Conservation (phyloP, 1,140 invertebrate genomes). For the Camponotus floridanus region DNA sequence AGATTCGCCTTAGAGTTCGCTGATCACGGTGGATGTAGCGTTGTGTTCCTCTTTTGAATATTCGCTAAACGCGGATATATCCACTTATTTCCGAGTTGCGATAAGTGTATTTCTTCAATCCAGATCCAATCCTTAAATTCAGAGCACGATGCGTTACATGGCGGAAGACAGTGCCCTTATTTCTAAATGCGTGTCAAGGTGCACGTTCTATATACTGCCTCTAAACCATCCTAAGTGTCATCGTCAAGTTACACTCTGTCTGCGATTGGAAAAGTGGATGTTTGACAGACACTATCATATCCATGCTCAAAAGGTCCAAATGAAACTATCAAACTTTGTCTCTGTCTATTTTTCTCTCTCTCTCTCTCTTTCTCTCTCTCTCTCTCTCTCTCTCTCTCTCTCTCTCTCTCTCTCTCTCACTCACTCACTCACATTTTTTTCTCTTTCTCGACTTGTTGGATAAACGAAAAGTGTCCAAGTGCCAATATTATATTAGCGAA, state of each 20-base stretch:
- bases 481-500: constrained; percentile 81
- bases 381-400: constrained; percentile 26
- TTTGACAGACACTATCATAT: constrained; percentile 23
- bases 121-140: not conserved
- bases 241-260: not conserved
- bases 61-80: not conserved
- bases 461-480: constrained; percentile 72
- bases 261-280: not conserved
- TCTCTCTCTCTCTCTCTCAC: constrained; percentile 21
- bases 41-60: not conserved
- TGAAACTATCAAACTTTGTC: constrained; percentile 2
- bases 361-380: constrained; percentile 20
- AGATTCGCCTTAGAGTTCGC: not conserved
- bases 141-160: not conserved
- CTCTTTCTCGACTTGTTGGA: constrained; percentile 51
- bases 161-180: constrained; percentile 40
- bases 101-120: not conserved
- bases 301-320: constrained; percentile 25
- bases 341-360: constrained; percentile 34
- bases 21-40: not conserved
- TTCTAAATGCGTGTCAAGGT: constrained; percentile 24
- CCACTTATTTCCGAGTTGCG: not conserved
- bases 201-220: constrained; percentile 24
- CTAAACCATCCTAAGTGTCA: not conserved
- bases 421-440: constrained; percentile 9